Percentiles rank a stretch among this genome's conserved stretches.
phyloP scores from a whole-genome alignment of 1,140 invertebrate genomes.

The Psilanteris sp. region DNA sequence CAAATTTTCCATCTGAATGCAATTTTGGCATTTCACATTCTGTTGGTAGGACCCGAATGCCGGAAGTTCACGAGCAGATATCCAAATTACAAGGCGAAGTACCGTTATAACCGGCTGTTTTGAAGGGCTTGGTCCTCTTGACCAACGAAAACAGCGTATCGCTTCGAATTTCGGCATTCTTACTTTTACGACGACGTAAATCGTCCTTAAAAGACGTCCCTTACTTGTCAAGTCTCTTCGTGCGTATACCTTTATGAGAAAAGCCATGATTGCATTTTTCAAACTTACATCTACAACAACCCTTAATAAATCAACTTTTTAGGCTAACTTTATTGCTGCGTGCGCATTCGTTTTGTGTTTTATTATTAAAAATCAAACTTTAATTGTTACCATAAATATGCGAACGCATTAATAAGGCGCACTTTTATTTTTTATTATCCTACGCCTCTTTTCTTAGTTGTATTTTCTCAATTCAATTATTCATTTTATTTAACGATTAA shows the following conservation, averaged over 20 bases:
- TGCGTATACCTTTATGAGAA: constrained; percentile 11
- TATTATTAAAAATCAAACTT: too few species aligned
- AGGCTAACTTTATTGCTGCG: too few species aligned
- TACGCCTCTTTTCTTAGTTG: too few species aligned
- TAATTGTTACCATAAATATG: too few species aligned
- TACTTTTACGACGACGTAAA: constrained; percentile 68
- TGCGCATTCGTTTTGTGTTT: too few species aligned
- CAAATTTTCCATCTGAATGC: constrained; percentile 4
- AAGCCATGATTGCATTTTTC: constrained; percentile 50
- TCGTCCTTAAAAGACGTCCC: constrained; percentile 58
- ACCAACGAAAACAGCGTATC: constrained; percentile 49
- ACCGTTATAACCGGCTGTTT: constrained; percentile 70
- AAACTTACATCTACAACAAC: constrained; percentile 19
- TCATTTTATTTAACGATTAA: too few species aligned
- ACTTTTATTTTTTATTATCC: too few species aligned
- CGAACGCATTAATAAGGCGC: too few species aligned
- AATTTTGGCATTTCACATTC: constrained; percentile 35
- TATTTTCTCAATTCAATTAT: too few species aligned
- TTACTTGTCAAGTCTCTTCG: constrained; percentile 20
- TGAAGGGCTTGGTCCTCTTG: constrained; percentile 41
- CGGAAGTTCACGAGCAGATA: constrained; percentile 66
- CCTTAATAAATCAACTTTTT: constrained; percentile 37
- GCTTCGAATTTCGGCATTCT: constrained; percentile 68
- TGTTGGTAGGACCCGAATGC: constrained; percentile 40
- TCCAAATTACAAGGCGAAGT: constrained; percentile 72